These are phyloP conservation scores for Streblospio benedicti DNA, from an alignment of 1,140 invertebrate genomes.

Conservation along the genomic window DNA sequence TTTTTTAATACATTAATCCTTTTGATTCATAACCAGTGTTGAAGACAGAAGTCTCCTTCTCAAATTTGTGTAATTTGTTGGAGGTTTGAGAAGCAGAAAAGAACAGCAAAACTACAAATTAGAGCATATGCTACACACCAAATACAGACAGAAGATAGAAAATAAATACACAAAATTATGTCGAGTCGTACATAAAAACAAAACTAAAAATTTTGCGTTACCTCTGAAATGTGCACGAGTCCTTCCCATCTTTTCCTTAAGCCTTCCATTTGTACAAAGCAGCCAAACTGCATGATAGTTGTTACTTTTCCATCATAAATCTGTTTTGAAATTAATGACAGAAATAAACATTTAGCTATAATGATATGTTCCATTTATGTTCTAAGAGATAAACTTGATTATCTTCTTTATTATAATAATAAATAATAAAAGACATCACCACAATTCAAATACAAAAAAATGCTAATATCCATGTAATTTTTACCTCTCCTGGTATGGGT, in stretches of 20 bases:
- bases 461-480: conserved; percentile 18
- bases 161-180: background rate
- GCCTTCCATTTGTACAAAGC: conserved; percentile 92
- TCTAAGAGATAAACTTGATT: too few species aligned
- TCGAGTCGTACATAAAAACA: background rate
- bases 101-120: background rate
- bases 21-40: too few species aligned
- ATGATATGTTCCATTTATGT: too few species aligned
- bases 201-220: too few species aligned
- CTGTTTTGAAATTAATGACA: conserved; percentile 47
- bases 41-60: too few species aligned
- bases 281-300: conserved; percentile 93
- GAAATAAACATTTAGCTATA: conserved; percentile 37
- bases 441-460: conserved; percentile 33
- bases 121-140: background rate
- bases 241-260: conserved; percentile 81
- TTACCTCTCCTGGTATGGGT: conserved; percentile 50
- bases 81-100: background rate
- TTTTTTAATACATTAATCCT: background rate
- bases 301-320: conserved; percentile 91
- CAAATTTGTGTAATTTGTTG: too few species aligned
- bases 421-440: background rate
- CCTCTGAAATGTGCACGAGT: conserved; percentile 92
- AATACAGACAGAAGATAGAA: background rate
- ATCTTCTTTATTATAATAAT: too few species aligned